phyloP scores from a whole-genome alignment of 1,140 invertebrate genomes.

The Caerostris extrusa region DNA sequence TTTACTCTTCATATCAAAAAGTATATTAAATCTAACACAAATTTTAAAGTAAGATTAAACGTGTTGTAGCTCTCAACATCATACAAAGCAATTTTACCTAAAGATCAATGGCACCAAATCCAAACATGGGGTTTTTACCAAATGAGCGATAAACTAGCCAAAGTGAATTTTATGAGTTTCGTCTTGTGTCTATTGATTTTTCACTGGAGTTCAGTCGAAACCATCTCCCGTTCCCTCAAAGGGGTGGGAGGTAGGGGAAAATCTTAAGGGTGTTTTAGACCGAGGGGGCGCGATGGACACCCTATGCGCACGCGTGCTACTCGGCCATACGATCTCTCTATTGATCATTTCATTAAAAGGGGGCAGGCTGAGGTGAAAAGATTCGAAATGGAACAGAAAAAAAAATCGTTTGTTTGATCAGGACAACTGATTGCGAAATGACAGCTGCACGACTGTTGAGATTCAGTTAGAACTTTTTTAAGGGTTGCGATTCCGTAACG shows the following conservation, averaged over 20 bases:
- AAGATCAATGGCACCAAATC: not conserved
- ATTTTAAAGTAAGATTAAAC: no score
- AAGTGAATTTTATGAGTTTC: not conserved
- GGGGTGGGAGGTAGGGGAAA: constrained; percentile 71
- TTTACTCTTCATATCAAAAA: no score
- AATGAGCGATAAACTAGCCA: constrained; percentile 43
- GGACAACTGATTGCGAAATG: constrained; percentile 24
- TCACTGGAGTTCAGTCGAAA: constrained; percentile 70
- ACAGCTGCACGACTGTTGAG: constrained; percentile 45
- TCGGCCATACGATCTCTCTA: constrained; percentile 62
- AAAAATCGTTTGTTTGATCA: constrained; percentile 65
- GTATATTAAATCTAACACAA: no score
- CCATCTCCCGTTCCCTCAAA: constrained; percentile 70
- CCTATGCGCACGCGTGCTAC: constrained; percentile 54
- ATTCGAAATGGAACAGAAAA: constrained; percentile 5
- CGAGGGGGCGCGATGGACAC: constrained; percentile 56
- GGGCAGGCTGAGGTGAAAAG: constrained; percentile 13
- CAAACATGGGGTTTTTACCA: not conserved
- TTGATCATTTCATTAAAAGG: constrained; percentile 76
- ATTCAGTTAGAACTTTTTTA: not conserved
- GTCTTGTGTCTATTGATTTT: constrained; percentile 74
- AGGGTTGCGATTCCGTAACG: not conserved
- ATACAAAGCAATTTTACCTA: no score
- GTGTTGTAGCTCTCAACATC: no score
- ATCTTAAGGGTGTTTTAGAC: constrained; percentile 59